These are phyloP conservation scores for Atopsyche davidsoni DNA, from an alignment of 1,140 invertebrate species.

Conservation along the genomic window DNA sequence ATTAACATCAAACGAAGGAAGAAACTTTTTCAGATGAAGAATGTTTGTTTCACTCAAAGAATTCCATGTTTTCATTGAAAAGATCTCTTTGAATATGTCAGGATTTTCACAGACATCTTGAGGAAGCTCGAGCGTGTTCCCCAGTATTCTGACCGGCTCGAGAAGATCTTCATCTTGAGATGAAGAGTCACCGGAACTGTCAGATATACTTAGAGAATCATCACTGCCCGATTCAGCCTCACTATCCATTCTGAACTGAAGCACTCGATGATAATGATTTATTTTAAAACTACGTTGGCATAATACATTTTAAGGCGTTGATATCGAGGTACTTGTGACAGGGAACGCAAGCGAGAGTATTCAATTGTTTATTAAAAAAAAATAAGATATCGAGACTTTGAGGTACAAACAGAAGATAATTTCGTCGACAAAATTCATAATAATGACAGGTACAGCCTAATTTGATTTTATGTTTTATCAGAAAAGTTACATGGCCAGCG, in stretches of 20 bases:
- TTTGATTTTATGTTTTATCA: constrained; percentile 2
- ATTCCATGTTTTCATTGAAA: constrained; percentile 52
- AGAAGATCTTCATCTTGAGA: constrained; percentile 37
- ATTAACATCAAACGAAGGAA: constrained; percentile 57
- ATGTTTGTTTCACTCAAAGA: constrained; percentile 48
- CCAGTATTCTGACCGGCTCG: constrained; percentile 37
- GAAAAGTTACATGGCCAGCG: neutral
- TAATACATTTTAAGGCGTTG: constrained; percentile 7
- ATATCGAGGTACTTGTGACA: too few species aligned
- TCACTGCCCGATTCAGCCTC: constrained; percentile 17
- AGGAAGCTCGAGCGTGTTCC: constrained; percentile 42
- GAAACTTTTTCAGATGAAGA: constrained; percentile 51
- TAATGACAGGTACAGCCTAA: neutral
- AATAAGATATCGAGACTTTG: constrained; percentile 5
- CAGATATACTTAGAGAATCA: constrained; percentile 15
- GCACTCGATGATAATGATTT: neutral
- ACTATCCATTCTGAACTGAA: constrained; percentile 10
- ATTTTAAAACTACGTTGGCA: constrained; percentile 9
- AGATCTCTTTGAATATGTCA: constrained; percentile 50
- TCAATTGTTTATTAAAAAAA: constrained; percentile 18
- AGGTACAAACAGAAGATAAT: constrained; percentile 2
- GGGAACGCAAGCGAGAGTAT: constrained; percentile 6
- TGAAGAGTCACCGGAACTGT: constrained; percentile 17
- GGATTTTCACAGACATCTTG: constrained; percentile 48
- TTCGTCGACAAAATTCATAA: neutral